Percentiles rank a stretch among this genome's conserved stretches.
These are phyloP conservation scores for Anarhynchus alexandrinus DNA, from an alignment of 2,113 vertebrate species.

Conservation along the genomic window DNA sequence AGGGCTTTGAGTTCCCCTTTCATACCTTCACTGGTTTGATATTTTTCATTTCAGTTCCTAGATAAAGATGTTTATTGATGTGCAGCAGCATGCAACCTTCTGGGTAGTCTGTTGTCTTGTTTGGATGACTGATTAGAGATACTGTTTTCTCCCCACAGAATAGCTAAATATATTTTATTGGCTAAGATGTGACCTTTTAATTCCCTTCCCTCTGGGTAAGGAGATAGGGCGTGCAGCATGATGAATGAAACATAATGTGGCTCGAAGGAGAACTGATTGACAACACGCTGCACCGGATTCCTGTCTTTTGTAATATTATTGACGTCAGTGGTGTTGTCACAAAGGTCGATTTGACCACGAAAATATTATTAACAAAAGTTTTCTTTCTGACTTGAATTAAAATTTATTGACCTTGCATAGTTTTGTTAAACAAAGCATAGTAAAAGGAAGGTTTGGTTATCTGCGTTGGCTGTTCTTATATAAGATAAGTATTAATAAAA, in stretches of 20 bases:
- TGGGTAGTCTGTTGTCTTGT: not conserved
- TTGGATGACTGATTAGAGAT: conserved; percentile 45
- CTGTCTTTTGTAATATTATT: not conserved
- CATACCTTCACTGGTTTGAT: conserved; percentile 35
- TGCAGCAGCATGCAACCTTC: not conserved
- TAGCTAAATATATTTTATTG: conserved; percentile 50
- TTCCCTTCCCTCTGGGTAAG: conserved; percentile 29
- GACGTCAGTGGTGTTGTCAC: not conserved
- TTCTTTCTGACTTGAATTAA: not conserved
- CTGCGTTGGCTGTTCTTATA: not conserved
- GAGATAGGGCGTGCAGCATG: not conserved
- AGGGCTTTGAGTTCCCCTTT: conserved; percentile 20
- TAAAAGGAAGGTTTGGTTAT: not conserved
- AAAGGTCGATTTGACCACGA: not conserved
- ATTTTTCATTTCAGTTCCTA: conserved; percentile 46
- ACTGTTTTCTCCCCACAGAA: not conserved
- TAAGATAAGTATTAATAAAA: not conserved
- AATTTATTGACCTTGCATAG: not conserved
- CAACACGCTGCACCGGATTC: not conserved
- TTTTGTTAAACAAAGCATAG: not conserved
- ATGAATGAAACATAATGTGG: conserved; percentile 12
- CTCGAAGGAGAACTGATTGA: conserved; percentile 17
- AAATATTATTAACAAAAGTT: not conserved
- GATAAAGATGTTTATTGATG: conserved; percentile 44
- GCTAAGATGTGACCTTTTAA: conserved; percentile 56